phyloP scores from a whole-genome alignment of 2,797 vertebrate species.

The Naso thynnoides region DNA sequence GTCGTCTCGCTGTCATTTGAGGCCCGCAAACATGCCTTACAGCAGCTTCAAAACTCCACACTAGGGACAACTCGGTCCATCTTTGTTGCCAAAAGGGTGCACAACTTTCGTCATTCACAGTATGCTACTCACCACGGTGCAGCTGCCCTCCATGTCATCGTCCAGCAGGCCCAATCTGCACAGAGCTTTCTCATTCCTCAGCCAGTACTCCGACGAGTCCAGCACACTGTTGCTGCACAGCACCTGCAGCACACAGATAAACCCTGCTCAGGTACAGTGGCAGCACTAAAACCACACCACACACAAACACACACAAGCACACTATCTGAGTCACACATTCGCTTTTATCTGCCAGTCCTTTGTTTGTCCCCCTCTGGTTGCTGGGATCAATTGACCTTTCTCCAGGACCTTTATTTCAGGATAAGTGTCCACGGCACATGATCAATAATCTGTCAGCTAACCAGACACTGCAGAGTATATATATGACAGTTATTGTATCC shows the following conservation, averaged over 20 bases:
- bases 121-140: slow-evolving; percentile 90
- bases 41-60: slow-evolving; percentile 17
- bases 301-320: neutral
- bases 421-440: slow-evolving; percentile 23
- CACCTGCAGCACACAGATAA: slow-evolving; percentile 84
- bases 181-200: slow-evolving; percentile 92
- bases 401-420: slow-evolving; percentile 42
- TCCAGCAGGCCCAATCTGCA: slow-evolving; percentile 93
- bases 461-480: slow-evolving; percentile 35
- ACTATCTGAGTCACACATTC: slow-evolving; percentile 28
- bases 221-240: slow-evolving; percentile 92
- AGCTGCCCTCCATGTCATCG: slow-evolving; percentile 88
- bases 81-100: slow-evolving; percentile 37
- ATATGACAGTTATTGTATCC: slow-evolving; percentile 13
- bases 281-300: slow-evolving; percentile 8
- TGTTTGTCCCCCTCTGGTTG: slow-evolving; percentile 18
- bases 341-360: slow-evolving; percentile 48
- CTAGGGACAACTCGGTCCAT: slow-evolving; percentile 9
- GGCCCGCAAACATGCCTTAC: neutral
- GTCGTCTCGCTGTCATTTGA: slow-evolving; percentile 17
- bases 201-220: slow-evolving; percentile 96
- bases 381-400: slow-evolving; percentile 66
- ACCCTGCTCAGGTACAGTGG: slow-evolving; percentile 41
- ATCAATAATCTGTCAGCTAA: slow-evolving; percentile 64
- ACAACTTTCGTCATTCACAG: slow-evolving; percentile 34